Conservation (phyloP, 1,140 invertebrate genomes). For the Delia radicum region DNA sequence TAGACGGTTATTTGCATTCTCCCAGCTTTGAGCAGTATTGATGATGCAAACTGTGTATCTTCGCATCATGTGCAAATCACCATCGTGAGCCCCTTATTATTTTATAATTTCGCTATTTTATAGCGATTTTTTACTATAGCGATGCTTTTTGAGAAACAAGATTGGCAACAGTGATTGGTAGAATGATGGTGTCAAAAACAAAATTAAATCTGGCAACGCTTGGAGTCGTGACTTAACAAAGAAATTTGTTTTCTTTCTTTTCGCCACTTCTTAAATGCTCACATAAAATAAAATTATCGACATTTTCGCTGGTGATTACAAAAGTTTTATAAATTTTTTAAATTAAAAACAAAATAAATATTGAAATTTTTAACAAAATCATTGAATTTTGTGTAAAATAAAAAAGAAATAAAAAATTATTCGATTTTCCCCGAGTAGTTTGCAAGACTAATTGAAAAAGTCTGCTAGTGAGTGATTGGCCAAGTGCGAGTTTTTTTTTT, state of each 20-base stretch:
- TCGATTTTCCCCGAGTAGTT: not conserved
- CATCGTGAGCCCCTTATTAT: too few species aligned
- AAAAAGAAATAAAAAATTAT: not conserved
- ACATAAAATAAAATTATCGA: constrained; percentile 5
- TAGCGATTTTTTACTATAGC: too few species aligned
- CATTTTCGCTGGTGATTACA: not conserved
- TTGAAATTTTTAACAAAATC: not conserved
- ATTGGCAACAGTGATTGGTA: too few species aligned
- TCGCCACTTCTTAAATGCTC: not conserved
- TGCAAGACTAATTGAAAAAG: not conserved
- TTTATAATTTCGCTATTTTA: too few species aligned
- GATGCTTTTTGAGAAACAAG: too few species aligned
- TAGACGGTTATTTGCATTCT: too few species aligned
- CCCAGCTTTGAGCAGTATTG: too few species aligned
- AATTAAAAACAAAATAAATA: not conserved
- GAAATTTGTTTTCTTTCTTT: constrained; percentile 6
- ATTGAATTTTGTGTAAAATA: not conserved
- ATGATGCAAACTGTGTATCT: too few species aligned
- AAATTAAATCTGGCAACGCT: constrained; percentile 2
- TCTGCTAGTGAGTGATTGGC: not conserved
- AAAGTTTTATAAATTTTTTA: not conserved
- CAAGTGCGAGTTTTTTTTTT: not conserved
- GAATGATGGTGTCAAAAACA: too few species aligned
- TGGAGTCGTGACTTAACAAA: constrained; percentile 22
- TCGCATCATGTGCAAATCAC: too few species aligned